These are phyloP conservation scores for Nothoprocta perdicaria DNA, from an alignment of 2,113 vertebrate genomes.

Conservation along the genomic window DNA sequence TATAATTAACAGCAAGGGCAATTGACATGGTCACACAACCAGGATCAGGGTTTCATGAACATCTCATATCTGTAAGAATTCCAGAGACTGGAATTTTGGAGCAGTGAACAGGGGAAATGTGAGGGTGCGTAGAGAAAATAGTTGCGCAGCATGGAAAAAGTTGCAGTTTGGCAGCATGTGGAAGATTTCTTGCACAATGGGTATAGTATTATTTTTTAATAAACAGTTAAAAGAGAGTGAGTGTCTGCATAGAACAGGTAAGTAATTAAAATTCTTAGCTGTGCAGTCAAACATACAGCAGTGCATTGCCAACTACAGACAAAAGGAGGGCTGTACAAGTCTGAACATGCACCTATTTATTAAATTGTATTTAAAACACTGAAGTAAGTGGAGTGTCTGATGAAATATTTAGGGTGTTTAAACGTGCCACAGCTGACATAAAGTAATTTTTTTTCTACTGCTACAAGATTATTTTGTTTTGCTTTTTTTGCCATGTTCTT, in stretches of 20 bases:
- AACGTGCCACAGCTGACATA: slow-evolving; percentile 74
- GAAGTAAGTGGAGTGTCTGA: slow-evolving; percentile 87
- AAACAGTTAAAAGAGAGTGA: slow-evolving; percentile 75
- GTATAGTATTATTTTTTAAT: slow-evolving; percentile 30
- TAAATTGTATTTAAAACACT: slow-evolving; percentile 89
- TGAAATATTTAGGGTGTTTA: slow-evolving; percentile 85
- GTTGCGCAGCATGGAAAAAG: not conserved
- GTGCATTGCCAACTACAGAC: slow-evolving; percentile 78
- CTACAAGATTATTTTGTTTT: slow-evolving; percentile 4
- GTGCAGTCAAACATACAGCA: slow-evolving; percentile 66
- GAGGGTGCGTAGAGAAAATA: not conserved
- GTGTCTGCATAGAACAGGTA: slow-evolving; percentile 78
- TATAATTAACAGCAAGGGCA: not conserved
- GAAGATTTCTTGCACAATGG: slow-evolving; percentile 28
- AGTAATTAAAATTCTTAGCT: slow-evolving; percentile 73
- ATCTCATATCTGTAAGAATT: not conserved
- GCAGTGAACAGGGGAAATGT: not conserved
- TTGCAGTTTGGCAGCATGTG: not conserved
- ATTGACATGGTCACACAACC: not conserved
- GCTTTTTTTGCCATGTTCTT: not conserved
- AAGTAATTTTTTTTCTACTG: slow-evolving; percentile 13
- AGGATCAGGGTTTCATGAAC: not conserved
- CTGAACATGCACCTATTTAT: slow-evolving; percentile 85
- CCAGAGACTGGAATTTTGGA: not conserved
- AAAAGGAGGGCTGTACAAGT: slow-evolving; percentile 77